These are phyloP conservation scores for Glareola pratincola DNA, from an alignment of 2,113 vertebrate species.

Conservation along the genomic window DNA sequence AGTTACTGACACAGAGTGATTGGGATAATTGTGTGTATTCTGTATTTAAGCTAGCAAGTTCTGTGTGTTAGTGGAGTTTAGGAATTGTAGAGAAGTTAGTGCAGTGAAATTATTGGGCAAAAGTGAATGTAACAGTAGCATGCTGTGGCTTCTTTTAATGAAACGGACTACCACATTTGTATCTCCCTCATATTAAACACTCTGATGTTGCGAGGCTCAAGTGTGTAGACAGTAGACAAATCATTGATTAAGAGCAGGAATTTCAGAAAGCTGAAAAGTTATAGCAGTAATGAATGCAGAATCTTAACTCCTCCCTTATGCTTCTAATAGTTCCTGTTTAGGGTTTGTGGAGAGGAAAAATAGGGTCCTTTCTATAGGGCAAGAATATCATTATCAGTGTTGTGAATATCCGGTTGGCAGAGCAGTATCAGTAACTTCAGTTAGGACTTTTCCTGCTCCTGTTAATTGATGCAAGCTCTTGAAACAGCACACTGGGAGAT, in stretches of 20 bases:
- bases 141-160: neutral
- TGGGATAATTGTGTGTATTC: neutral
- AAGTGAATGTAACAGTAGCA: neutral
- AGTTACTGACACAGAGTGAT: neutral
- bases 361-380: neutral
- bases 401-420: neutral
- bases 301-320: neutral
- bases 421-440: neutral
- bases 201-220: neutral
- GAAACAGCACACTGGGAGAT: neutral
- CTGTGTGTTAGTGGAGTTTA: neutral
- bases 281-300: neutral
- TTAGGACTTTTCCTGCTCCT: neutral
- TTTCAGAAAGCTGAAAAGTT: neutral
- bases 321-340: neutral
- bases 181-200: neutral
- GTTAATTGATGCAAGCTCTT: neutral
- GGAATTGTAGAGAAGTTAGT: neutral
- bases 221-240: neutral
- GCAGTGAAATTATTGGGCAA: neutral
- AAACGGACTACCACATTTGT: neutral
- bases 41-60: neutral
- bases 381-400: neutral
- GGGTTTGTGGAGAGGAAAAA: neutral
- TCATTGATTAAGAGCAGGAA: neutral